Evolutionary conservation across 2,888 invertebrate species (phyloP), one percentile per base, ranked within the genome.

Genomic region (Onthophagus sagittarius): DNA sequence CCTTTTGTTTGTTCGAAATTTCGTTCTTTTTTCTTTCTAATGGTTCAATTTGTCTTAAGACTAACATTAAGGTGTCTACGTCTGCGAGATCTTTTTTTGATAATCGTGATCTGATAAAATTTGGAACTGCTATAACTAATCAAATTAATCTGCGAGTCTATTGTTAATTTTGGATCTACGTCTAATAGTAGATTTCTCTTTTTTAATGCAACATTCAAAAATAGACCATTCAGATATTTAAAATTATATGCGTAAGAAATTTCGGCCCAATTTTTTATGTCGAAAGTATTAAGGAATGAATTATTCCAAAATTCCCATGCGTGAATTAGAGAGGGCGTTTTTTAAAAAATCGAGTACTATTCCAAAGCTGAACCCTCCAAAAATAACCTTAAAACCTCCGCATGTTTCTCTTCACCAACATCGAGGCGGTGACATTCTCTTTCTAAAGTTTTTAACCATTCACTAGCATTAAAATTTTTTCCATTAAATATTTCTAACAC

Each of bases 101-200:
- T 62, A 62, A 77, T 69, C 76, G 79, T 70, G 78, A 74, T 71
- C 74, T 77, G 31, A 80, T 62, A 73, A 77, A 77, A 70, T 77
- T 79, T 15, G 79, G 79, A 72, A 79, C 75, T 74, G 79, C 79
- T 73, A 71, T 69, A 71, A 73, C 76, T 75, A 75, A n/a, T 75
- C 62, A 75, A 72, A 63, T 63, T 73, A 63, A 77, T 74, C 64
- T 78, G 72, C 4, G 77, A 78, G 67, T 72, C 75, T 70, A 74
- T 53, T 71, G 72, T 72, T 32, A 79, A 79, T 62, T 76, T 72
- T 3, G 72, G 77, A 71, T 80, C 74, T 74, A 79, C 75, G 31
- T 80, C 79, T 78, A 77, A 67, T 70, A 80, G 62, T 33, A 79
- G 74, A 62, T 76, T 77, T 70, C 80, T 78, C 76, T 80, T 79